Base-by-base conservation (phyloP, 2,888 invertebrate species). In the Osmoderma eremita region DNA sequence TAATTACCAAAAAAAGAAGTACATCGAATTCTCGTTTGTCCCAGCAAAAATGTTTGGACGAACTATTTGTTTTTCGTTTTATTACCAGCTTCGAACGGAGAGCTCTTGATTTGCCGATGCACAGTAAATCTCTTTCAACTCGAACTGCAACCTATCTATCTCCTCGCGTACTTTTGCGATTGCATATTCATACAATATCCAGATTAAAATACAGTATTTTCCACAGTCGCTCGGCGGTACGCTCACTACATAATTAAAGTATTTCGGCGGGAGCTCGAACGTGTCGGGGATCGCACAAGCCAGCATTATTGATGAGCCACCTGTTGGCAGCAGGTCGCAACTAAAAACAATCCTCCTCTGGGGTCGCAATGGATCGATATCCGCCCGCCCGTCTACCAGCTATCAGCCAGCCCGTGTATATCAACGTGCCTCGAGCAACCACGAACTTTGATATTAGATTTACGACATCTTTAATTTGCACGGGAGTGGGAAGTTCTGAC, bases 291-390 rank as follows among this genome's bases (percentile, higher is more conserved):
- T 61, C 30, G 50, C 13, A 10, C 30, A 10, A n/a, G 48, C 38
- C n/a, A 36, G 54, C 62, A 67, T 67, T 67, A 67, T 67, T 67
- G 67, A 67, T 67, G 67, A 53, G 63, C 67, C 67, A 67, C 67
- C 67, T 67, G 67, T 67, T 67, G 67, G 63, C 36, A 36, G 54
- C 48, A 48, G 53, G 42, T 48, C 63, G 42, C 45, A 61, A 67
- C 63, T 63, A 45, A 51, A 54, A 53, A 62, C 51, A 54, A 54
- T 48, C 53, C 54, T 48, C 53, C 54, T 53, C 54, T 53, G 54
- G 22, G 63, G 41, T 63, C 48, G 17, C 62, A n/a, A n/a, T n/a
- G n/a, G 54, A 65, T 65, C 65, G 65, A 65, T 65, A 65, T 65
- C 48, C 49, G 22, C 49, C n/a, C n/a, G n/a, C n/a, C n/a, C n/a